Percentiles rank a stretch among this genome's conserved stretches.
Evolutionary conservation across 2,797 vertebrate genomes (phyloP).

Genomic region (Percopsis omiscomaycus): DNA sequence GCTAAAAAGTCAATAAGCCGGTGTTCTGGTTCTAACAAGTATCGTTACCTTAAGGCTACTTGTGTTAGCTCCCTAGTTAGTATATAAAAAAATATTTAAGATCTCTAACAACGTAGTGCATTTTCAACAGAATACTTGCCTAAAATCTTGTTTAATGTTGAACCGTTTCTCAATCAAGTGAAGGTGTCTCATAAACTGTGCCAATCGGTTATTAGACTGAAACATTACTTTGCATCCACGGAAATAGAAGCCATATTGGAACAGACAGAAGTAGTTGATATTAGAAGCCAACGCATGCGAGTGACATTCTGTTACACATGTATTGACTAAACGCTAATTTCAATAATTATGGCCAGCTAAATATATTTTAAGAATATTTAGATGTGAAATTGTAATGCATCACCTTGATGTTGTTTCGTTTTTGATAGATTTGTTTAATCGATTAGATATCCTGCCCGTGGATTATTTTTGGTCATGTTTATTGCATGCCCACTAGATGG

Average conservation of each 20-base stretch:
- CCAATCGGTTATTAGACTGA: slow-evolving; percentile 72
- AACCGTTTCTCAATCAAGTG: slow-evolving; percentile 39
- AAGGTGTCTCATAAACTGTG: slow-evolving; percentile 50
- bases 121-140: slow-evolving; percentile 51
- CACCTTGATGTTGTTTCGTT: background rate
- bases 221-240: slow-evolving; percentile 71
- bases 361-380: background rate
- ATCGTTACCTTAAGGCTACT: slow-evolving; percentile 20
- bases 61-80: slow-evolving; percentile 16
- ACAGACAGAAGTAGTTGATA: slow-evolving; percentile 50
- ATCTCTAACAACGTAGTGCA: background rate
- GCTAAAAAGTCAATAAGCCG: slow-evolving; percentile 39
- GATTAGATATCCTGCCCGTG: background rate
- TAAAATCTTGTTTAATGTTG: slow-evolving; percentile 39
- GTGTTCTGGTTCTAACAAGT: slow-evolving; percentile 21
- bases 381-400: background rate
- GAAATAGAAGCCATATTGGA: slow-evolving; percentile 75
- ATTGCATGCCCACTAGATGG: slow-evolving; percentile 53
- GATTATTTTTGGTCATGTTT: background rate
- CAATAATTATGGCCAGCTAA: background rate
- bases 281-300: background rate
- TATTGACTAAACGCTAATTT: no score
- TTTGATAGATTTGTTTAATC: background rate
- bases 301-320: background rate
- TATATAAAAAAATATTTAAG: background rate